Evolutionary conservation across 2,888 invertebrate species (phyloP).

Genomic region (Ichneumon xanthorius): DNA sequence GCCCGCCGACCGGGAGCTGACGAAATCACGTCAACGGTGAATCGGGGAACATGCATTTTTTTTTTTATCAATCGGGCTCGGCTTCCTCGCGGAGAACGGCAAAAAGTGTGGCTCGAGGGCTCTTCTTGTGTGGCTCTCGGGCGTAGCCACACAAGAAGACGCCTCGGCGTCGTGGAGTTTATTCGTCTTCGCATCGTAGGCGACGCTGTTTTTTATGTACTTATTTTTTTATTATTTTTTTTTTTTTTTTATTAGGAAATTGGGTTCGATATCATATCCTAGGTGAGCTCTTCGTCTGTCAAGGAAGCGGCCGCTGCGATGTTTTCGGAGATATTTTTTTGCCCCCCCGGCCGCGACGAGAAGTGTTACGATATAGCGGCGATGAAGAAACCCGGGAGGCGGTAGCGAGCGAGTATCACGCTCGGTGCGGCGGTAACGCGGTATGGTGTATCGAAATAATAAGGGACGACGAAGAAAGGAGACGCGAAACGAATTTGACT

Average conservation of each 20-base stretch:
- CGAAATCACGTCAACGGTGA: conserved; percentile 6
- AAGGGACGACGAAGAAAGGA: not conserved
- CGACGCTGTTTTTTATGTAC: not conserved
- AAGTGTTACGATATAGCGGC: not conserved
- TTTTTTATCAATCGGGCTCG: not conserved
- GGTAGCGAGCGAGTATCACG: not conserved
- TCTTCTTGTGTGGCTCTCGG: not conserved
- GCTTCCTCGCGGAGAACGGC: not conserved
- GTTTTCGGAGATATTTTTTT: not conserved
- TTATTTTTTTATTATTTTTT: not conserved
- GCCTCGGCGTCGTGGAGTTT: not conserved
- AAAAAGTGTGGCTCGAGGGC: not conserved
- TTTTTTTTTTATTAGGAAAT: not conserved
- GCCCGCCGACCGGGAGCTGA: not conserved
- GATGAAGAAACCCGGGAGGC: not conserved
- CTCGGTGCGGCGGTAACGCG: too few species aligned
- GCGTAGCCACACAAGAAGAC: not conserved
- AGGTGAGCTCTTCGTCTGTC: too few species aligned
- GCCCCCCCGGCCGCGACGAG: too few species aligned
- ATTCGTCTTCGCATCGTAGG: not conserved
- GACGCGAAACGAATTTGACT: conserved; percentile 20
- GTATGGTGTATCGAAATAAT: too few species aligned
- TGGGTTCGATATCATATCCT: not conserved
- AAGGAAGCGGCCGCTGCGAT: too few species aligned
- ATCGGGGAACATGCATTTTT: not conserved